These are phyloP conservation scores for Asobara japonica DNA, from an alignment of 1,140 invertebrate species.

Conservation along the genomic window DNA sequence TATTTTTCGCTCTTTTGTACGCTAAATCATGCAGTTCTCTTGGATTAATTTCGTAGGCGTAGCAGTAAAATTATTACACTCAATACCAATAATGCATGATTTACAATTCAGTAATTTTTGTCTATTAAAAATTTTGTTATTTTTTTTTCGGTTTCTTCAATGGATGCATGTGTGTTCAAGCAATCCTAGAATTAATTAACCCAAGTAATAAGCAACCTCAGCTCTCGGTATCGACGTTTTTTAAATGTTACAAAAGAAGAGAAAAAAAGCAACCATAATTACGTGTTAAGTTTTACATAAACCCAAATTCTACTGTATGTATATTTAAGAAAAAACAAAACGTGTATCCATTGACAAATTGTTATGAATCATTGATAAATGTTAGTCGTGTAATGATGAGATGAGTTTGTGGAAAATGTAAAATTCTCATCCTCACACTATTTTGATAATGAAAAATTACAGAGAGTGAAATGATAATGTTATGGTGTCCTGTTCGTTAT, in stretches of 20 bases:
- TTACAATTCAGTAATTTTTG: too few species aligned
- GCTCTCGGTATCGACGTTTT: not conserved
- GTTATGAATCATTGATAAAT: not conserved
- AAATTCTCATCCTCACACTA: not conserved
- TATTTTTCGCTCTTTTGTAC: not conserved
- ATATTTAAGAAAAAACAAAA: not conserved
- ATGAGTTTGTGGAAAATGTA: not conserved
- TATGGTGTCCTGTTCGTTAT: not conserved
- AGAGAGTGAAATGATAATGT: not conserved
- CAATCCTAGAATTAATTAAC: not conserved
- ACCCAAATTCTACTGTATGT: not conserved
- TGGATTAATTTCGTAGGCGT: too few species aligned
- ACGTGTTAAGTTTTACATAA: conserved; percentile 12
- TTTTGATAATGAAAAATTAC: not conserved
- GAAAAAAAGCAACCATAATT: too few species aligned
- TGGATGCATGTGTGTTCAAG: not conserved
- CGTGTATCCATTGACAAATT: not conserved
- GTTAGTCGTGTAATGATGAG: not conserved
- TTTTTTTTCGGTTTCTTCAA: not conserved
- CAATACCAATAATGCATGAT: too few species aligned
- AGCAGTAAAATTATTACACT: too few species aligned
- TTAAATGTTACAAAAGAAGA: not conserved
- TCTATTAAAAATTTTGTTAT: not conserved
- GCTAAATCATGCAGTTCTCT: not conserved
- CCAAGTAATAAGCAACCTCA: not conserved